Conservation (phyloP, 2,797 vertebrate genomes). For the Anas georgica region DNA sequence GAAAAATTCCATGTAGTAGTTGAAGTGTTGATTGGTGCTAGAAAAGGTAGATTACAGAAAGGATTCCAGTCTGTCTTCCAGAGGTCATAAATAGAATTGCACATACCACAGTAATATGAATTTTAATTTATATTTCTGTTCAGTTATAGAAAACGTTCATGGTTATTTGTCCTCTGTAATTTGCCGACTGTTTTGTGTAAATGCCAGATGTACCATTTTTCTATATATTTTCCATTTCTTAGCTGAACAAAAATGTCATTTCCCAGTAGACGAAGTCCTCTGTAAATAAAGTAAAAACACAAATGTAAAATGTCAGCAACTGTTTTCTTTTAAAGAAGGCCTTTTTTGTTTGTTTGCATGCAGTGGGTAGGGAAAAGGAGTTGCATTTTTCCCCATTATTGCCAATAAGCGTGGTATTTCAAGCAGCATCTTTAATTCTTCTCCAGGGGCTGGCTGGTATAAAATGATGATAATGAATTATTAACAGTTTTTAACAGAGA, state of each 20-base stretch:
- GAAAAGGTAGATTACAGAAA: neutral
- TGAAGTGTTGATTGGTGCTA: neutral
- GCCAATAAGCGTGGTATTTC: slow-evolving; percentile 29
- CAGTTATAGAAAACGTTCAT: slow-evolving; percentile 60
- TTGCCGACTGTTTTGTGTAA: slow-evolving; percentile 39
- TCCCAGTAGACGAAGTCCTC: slow-evolving; percentile 21
- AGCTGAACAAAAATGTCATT: slow-evolving; percentile 45
- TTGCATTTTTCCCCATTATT: neutral
- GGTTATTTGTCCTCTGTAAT: slow-evolving; percentile 53
- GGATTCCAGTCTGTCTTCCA: neutral
- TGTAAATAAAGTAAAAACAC: slow-evolving; percentile 57
- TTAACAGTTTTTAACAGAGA: slow-evolving; percentile 21
- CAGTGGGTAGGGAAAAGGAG: neutral
- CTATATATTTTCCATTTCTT: slow-evolving; percentile 39
- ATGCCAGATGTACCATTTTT: slow-evolving; percentile 25
- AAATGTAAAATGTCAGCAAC: slow-evolving; percentile 64
- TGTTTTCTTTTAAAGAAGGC: slow-evolving; percentile 28
- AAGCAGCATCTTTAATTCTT: slow-evolving; percentile 46
- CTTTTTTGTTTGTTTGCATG: neutral
- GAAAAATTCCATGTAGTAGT: neutral
- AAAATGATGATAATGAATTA: slow-evolving; percentile 45
- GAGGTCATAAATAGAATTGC: slow-evolving; percentile 25
- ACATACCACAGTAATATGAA: neutral
- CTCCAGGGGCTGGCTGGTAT: neutral
- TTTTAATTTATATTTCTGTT: slow-evolving; percentile 41